phyloP scores from a whole-genome alignment of 2,888 invertebrate genomes.

The Syrista parreyssii region DNA sequence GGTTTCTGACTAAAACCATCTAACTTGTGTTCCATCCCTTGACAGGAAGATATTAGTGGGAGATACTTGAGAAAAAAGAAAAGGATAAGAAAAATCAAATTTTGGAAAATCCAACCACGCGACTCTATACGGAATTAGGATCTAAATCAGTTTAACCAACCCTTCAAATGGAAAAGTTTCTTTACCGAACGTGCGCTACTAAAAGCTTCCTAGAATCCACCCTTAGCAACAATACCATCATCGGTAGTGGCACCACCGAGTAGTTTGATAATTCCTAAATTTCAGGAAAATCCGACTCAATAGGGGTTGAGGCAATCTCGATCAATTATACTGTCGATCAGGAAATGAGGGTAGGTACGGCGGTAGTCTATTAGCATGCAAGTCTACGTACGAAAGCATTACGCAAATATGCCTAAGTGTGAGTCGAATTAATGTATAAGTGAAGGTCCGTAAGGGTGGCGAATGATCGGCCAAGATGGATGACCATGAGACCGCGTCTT shows the following conservation, averaged over 20 bases:
- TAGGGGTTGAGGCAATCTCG: not conserved
- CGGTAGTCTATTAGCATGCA: not conserved
- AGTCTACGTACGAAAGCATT: not conserved
- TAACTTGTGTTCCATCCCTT: not conserved
- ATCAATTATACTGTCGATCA: not conserved
- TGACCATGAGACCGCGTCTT: slow-evolving; percentile 21
- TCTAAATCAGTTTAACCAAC: not conserved
- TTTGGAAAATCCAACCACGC: not conserved
- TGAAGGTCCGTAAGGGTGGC: not conserved
- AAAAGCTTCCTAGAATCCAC: not conserved
- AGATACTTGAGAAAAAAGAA: not conserved
- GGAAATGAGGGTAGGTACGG: not conserved
- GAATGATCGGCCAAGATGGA: slow-evolving; percentile 16
- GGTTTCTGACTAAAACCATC: not conserved
- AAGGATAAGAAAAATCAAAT: not conserved
- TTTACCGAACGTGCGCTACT: not conserved
- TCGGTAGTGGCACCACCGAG: not conserved
- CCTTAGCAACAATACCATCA: not conserved
- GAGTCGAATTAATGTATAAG: not conserved
- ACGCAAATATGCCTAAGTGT: not conserved
- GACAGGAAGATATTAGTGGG: not conserved
- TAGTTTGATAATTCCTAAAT: not conserved
- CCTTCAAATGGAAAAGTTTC: not conserved
- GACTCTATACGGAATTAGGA: not conserved
- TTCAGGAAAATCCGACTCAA: not conserved